Conservation (phyloP, 37 sponge, comb jelly and placozoan species). For the Beroe forskalii region DNA sequence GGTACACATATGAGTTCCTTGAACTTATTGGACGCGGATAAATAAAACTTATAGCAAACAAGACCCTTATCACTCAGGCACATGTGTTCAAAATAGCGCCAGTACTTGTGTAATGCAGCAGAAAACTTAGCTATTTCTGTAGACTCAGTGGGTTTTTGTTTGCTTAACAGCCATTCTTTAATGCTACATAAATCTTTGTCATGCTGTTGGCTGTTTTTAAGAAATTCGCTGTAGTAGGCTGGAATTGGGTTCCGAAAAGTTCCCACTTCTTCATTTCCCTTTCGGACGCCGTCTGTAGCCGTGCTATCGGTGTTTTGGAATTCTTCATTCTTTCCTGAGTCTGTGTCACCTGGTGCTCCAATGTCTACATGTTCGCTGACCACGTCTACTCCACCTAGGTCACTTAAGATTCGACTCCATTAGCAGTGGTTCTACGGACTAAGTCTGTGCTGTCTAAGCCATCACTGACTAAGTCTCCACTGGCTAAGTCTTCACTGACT, state of each 20-base stretch:
- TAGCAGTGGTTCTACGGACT: too few relatives aligned
- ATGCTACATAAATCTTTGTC: background rate
- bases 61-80: background rate
- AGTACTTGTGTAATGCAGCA: background rate
- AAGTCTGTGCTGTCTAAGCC: too few relatives aligned
- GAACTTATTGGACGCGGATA: constrained; percentile 29
- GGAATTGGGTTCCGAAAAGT: background rate
- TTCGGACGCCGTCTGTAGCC: too few relatives aligned
- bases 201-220: background rate
- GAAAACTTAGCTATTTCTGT: background rate
- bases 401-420: too few relatives aligned
- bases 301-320: too few relatives aligned
- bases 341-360: too few relatives aligned
- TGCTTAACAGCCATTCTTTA: background rate
- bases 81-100: constrained; percentile 40
- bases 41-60: background rate
- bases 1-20: constrained; percentile 23
- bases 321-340: too few relatives aligned
- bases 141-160: background rate
- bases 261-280: too few relatives aligned
- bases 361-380: too few relatives aligned
- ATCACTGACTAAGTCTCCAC: too few relatives aligned
- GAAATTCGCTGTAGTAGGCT: background rate
- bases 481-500: too few relatives aligned
- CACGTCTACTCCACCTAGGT: too few relatives aligned